Percentiles rank a stretch among this genome's conserved stretches.
These are phyloP conservation scores for Tetragnatha montana DNA, from an alignment of 2,888 invertebrate genomes.

Conservation along the genomic window DNA sequence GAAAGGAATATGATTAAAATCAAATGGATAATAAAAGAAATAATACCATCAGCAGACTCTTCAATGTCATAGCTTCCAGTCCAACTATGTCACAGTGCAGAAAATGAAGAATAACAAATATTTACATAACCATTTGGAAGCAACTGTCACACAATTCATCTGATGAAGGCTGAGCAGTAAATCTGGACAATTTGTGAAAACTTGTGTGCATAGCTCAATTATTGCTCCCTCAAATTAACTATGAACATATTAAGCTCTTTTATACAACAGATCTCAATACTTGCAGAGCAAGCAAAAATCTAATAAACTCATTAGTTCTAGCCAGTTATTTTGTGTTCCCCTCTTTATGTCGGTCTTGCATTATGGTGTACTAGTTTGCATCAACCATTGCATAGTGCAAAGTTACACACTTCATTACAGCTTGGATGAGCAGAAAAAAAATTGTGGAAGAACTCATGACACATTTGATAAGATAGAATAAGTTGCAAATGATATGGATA, in stretches of 20 bases:
- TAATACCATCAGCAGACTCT: conserved; percentile 3
- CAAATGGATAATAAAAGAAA: conserved; percentile 4
- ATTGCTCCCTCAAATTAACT: conserved; percentile 65
- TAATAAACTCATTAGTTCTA: background rate
- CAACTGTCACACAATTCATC: conserved; percentile 57
- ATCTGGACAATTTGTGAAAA: conserved; percentile 50
- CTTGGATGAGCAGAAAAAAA: background rate
- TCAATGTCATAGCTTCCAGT: conserved; percentile 14
- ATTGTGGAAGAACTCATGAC: background rate
- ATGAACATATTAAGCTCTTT: conserved; percentile 68
- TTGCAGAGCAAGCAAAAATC: conserved; percentile 42
- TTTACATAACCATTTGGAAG: conserved; percentile 60
- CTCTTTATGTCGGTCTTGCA: background rate
- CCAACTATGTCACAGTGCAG: conserved; percentile 54
- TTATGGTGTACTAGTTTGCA: background rate
- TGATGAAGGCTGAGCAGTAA: conserved; percentile 65
- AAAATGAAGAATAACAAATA: conserved; percentile 55
- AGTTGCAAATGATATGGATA: background rate
- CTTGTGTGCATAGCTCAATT: conserved; percentile 58
- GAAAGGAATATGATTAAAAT: conserved; percentile 9
- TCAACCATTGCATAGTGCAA: background rate
- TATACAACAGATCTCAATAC: conserved; percentile 49
- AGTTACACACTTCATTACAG: background rate
- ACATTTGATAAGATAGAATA: background rate
- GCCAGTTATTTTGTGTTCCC: background rate